Base-by-base conservation (phyloP, 2,797 vertebrate species). In the Tachyglossus aculeatus region DNA sequence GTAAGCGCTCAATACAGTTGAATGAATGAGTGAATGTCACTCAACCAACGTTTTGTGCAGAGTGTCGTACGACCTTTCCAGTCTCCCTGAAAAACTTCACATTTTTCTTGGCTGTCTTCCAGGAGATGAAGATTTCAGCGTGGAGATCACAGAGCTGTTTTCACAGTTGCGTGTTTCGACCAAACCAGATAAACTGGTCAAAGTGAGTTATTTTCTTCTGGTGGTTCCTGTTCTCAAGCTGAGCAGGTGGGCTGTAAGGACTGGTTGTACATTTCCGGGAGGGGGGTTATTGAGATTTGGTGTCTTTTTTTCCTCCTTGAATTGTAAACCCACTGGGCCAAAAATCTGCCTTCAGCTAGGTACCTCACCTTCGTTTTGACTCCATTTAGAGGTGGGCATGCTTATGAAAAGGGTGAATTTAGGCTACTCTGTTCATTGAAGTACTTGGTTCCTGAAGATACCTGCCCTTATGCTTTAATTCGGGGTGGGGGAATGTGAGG, bases 71-170 rank as follows among this genome's bases (percentile, higher is more conserved):
- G 18, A 32, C 41, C 21, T 57, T 18, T 10, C 9, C 12, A 18
- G 43, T 59, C 47, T 78, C 44, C 62, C 27, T 62, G 29, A n/a
- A 51, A 33, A 66, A 73, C 72, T 69, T 85, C 74, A 69, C 75
- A 27, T 82, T 78, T 78, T 16, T 21, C 61, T 56, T 81, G 22
- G 37, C 68, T 41, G 39, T 71, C 70, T 81, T 80, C 78, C 22
- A 99, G 98, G 85, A n/a, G 93, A 94, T 1, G 88, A 93, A 9
- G 95, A 95, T 67, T 98, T 98, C 88, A 91, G 93, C 68, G 91
- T 78, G 73, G 96, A 97, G 83, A 64, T 99, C 53, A 90, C 80
- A 3, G 91, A 93, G n/a, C 82, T 94, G 5, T 85, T 98, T 86
- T 91, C 92, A 41, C 91, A 94, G 53, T 76, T 99, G 43, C 82